phyloP scores from a whole-genome alignment of 1,140 invertebrate species.

The Scylla paramamosain region DNA sequence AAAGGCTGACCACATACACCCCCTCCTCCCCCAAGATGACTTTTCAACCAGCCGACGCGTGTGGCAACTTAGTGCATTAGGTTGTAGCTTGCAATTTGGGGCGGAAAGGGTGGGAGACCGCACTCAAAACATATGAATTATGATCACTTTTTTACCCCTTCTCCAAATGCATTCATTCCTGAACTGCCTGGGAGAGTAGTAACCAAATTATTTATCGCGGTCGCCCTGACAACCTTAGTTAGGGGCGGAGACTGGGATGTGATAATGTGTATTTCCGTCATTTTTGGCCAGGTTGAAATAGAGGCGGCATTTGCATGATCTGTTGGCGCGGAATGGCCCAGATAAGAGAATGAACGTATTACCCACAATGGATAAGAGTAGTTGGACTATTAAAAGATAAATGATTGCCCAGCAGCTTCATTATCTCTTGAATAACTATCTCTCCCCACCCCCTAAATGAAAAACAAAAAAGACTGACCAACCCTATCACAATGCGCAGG shows the following conservation, averaged over 20 bases:
- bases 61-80: constrained; percentile 72
- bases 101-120: neutral
- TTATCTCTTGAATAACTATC: constrained; percentile 53
- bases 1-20: constrained; percentile 53
- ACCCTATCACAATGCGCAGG: neutral
- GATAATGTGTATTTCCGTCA: constrained; percentile 55
- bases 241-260: constrained; percentile 33
- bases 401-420: constrained; percentile 63
- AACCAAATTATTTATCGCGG: constrained; percentile 65
- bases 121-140: constrained; percentile 65
- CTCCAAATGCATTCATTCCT: constrained; percentile 74
- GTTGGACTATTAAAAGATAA: constrained; percentile 68
- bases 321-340: constrained; percentile 54
- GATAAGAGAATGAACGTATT: constrained; percentile 68
- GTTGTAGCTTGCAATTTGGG: constrained; percentile 70
- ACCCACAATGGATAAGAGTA: constrained; percentile 69
- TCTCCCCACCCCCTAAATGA: neutral
- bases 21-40: constrained; percentile 3
- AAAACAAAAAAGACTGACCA: neutral
- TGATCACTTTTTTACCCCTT: constrained; percentile 66
- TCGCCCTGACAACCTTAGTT: constrained; percentile 55
- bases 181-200: constrained; percentile 59
- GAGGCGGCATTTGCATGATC: constrained; percentile 67
- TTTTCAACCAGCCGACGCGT: constrained; percentile 57
- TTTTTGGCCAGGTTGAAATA: constrained; percentile 62